These are phyloP conservation scores for Onychorhynchus coronatus DNA, from an alignment of 2,113 vertebrate species.

Conservation along the genomic window DNA sequence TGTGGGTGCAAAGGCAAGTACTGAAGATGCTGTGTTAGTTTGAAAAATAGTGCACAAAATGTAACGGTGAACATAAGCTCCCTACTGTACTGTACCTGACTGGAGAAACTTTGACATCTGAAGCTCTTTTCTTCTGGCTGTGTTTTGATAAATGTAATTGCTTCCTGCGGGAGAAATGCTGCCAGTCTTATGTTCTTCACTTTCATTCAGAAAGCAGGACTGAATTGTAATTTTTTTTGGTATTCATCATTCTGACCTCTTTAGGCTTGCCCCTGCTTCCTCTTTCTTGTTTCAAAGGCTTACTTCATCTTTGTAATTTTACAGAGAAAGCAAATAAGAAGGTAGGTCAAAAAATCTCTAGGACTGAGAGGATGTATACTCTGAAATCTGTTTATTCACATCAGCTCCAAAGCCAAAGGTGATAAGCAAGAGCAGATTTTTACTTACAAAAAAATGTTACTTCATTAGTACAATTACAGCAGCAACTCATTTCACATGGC, in stretches of 20 bases:
- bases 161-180: not conserved
- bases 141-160: not conserved
- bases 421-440: not conserved
- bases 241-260: not conserved
- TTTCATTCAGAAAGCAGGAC: not conserved
- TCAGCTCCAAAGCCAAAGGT: not conserved
- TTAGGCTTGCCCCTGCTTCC: not conserved
- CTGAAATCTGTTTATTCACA: not conserved
- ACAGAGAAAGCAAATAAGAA: not conserved
- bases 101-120: not conserved
- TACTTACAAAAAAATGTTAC: not conserved
- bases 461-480: not conserved
- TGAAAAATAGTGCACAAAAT: not conserved
- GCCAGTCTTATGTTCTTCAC: not conserved
- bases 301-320: not conserved
- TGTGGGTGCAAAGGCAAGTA: not conserved
- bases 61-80: not conserved
- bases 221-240: not conserved
- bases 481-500: not conserved
- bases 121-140: not conserved
- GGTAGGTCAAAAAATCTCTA: not conserved
- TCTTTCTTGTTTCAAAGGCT: not conserved
- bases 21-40: not conserved
- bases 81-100: not conserved
- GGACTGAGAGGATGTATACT: not conserved